A percentile compares a stretch with the other conserved stretches of the same genome.
phyloP scores from a whole-genome alignment of 2,888 invertebrate genomes.

The Cephus spinipes region DNA sequence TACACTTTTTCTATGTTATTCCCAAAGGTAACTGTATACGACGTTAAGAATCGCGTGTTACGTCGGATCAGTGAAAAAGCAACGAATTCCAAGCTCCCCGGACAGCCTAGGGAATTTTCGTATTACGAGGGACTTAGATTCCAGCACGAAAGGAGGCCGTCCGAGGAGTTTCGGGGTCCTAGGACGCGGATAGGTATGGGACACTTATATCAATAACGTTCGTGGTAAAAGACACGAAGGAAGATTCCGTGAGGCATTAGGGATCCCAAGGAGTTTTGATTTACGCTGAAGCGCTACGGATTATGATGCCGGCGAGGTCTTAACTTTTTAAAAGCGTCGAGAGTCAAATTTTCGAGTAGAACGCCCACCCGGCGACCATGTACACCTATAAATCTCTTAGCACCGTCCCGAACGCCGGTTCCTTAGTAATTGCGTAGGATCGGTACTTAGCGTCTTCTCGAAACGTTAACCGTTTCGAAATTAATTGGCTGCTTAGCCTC shows the following conservation, averaged over 20 bases:
- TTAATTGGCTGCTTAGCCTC: constrained; percentile 40
- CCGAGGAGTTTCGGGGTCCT: background rate
- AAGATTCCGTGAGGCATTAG: constrained; percentile 3
- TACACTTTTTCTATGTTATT: background rate
- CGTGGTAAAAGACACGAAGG: background rate
- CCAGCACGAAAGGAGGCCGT: background rate
- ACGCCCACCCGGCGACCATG: constrained; percentile 5
- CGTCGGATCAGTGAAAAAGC: background rate
- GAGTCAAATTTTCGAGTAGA: constrained; percentile 17
- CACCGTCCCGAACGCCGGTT: constrained; percentile 30
- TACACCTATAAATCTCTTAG: constrained; percentile 53
- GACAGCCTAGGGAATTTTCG: background rate
- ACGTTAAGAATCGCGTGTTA: background rate
- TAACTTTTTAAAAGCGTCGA: constrained; percentile 2
- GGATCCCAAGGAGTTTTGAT: background rate
- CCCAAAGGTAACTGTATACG: no score
- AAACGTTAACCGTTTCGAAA: constrained; percentile 34
- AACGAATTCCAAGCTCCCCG: background rate
- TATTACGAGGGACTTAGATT: background rate
- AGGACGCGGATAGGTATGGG: background rate
- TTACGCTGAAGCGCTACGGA: background rate
- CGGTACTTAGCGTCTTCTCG: constrained; percentile 42
- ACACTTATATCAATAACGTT: background rate
- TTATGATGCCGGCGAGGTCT: background rate
- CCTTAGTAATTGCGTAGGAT: constrained; percentile 52